These are phyloP conservation scores for Liparis tanakae DNA, from an alignment of 2,797 vertebrate genomes.

Conservation along the genomic window DNA sequence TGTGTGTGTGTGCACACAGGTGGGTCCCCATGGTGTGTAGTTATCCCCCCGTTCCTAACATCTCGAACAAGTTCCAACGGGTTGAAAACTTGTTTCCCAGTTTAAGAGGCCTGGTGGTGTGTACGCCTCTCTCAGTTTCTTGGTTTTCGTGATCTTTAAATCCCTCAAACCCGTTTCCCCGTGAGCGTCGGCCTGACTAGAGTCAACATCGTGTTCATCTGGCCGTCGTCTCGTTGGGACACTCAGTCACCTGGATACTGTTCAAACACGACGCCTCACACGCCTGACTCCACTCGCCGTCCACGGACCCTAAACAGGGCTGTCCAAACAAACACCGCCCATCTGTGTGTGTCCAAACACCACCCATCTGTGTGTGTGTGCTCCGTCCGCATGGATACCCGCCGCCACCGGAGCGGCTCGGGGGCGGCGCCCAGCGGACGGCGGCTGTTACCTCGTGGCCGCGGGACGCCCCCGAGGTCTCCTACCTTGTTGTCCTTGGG, in stretches of 20 bases:
- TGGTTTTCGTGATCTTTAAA: neutral
- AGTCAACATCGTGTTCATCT: neutral
- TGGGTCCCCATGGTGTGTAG: too few species aligned
- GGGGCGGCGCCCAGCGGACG: too few species aligned
- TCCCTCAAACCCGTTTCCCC: neutral
- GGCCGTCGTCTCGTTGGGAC: neutral
- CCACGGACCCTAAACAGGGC: conserved; percentile 44
- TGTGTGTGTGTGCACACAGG: too few species aligned
- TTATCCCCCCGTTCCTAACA: too few species aligned
- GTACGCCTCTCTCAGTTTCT: neutral
- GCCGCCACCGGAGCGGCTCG: too few species aligned
- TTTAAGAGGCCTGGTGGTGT: neutral
- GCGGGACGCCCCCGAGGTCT: too few species aligned
- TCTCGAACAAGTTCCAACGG: too few species aligned
- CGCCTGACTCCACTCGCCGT: neutral
- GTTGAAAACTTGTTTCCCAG: neutral
- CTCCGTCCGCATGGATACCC: conserved; percentile 45
- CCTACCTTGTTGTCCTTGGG: too few species aligned
- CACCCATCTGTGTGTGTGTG: conserved; percentile 27
- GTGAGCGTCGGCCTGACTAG: too few species aligned
- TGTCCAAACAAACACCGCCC: conserved; percentile 59
- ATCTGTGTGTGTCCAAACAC: conserved; percentile 50
- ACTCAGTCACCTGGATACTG: conserved; percentile 17
- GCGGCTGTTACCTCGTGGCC: too few species aligned
- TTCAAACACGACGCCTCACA: conserved; percentile 32